Conservation (phyloP, 2,113 vertebrate species). For the Eptesicus fuscus region DNA sequence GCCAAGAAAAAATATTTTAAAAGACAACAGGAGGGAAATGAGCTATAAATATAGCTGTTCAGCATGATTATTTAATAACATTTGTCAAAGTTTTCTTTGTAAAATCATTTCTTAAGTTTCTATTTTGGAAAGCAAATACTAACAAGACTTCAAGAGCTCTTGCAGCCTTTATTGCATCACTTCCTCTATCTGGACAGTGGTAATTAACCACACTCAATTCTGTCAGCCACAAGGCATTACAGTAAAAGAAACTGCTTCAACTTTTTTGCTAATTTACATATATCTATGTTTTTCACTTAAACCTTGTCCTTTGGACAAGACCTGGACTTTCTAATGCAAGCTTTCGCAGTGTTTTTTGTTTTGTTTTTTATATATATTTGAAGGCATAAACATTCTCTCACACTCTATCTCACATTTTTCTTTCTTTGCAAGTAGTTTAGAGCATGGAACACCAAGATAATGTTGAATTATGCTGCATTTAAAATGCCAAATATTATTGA, state of each 20-base stretch:
- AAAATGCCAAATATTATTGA: background rate
- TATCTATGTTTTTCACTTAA: background rate
- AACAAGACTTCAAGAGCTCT: background rate
- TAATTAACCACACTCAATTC: background rate
- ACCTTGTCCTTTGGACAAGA: conserved; percentile 28
- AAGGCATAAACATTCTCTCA: conserved; percentile 32
- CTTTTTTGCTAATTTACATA: background rate
- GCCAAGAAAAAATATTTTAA: background rate
- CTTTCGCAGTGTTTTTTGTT: conserved; percentile 48
- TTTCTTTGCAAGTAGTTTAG: conserved; percentile 43
- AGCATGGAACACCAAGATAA: background rate
- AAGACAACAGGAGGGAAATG: background rate
- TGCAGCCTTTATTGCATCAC: background rate
- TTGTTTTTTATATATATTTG: background rate
- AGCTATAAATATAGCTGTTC: background rate
- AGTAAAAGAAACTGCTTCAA: background rate
- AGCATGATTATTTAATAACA: background rate
- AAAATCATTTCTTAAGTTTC: background rate
- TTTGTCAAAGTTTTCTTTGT: background rate
- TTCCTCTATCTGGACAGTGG: background rate
- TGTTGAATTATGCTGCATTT: background rate
- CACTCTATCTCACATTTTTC: conserved; percentile 28
- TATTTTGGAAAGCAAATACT: background rate
- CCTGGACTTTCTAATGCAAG: conserved; percentile 27
- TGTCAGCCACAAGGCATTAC: background rate